A percentile compares a stretch with the other conserved stretches of the same genome.
phyloP scores from a whole-genome alignment of 2,113 vertebrate genomes.

The Catharus minimus region DNA sequence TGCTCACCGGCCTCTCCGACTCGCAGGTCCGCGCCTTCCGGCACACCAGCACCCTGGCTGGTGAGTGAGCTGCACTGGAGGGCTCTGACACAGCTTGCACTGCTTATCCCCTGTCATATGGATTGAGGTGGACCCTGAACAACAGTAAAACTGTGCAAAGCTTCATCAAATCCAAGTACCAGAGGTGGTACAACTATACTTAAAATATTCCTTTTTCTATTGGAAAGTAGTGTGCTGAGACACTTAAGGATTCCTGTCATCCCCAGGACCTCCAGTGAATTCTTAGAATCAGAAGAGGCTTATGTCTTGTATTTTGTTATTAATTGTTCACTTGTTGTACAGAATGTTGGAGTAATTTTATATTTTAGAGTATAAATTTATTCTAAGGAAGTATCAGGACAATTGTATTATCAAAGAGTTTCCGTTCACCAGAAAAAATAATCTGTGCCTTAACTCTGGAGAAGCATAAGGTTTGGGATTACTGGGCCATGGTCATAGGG shows the following conservation, averaged over 20 bases:
- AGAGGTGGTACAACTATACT: rapidly evolving
- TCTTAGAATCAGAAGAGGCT: not conserved
- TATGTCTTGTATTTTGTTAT: not conserved
- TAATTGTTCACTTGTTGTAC: not conserved
- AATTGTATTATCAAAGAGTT: not conserved
- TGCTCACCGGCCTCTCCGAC: constrained; percentile 97
- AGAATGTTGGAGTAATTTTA: not conserved
- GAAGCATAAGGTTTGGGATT: not conserved
- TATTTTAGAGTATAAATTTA: not conserved
- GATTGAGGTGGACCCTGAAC: not conserved
- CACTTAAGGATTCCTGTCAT: not conserved
- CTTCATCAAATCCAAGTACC: not conserved
- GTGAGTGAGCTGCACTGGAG: constrained; percentile 62
- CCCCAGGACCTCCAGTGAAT: not conserved
- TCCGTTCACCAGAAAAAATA: not conserved
- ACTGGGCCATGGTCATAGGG: not conserved
- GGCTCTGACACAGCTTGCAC: rapidly evolving
- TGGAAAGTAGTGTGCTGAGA: not conserved
- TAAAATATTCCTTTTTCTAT: not conserved
- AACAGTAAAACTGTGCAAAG: not conserved
- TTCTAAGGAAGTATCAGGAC: not conserved
- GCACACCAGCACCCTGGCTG: constrained; percentile 96
- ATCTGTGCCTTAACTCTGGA: not conserved
- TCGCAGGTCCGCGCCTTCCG: constrained; percentile 98
- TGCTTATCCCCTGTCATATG: not conserved